A percentile compares a stretch with the other conserved stretches of the same genome.
phyloP scores from a whole-genome alignment of 53 echinoderm and acorn worm species.

The Echinarachnius parma region DNA sequence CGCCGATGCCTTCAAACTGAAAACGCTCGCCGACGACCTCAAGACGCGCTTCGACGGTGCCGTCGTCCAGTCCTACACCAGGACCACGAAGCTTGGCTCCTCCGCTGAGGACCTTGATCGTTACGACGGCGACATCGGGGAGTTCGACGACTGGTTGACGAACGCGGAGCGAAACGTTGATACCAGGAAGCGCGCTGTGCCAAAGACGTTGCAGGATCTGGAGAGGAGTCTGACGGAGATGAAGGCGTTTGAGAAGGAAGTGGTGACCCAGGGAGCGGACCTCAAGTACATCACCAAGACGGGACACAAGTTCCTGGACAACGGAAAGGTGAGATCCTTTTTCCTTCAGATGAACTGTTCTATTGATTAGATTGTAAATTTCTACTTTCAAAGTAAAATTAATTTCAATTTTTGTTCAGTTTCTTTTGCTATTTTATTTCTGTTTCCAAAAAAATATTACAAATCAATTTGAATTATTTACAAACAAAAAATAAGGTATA shows the following conservation, averaged over 20 bases:
- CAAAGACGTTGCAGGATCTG: conserved; percentile 58
- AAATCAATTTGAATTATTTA: too few species aligned
- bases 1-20: conserved; percentile 85
- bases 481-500: too few species aligned
- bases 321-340: conserved; percentile 64
- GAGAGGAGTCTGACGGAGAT: conserved; percentile 65
- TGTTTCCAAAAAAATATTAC: too few species aligned
- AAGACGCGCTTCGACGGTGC: conserved; percentile 78
- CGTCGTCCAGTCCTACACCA: conserved; percentile 87
- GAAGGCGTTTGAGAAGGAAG: conserved; percentile 79
- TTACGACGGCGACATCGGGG: conserved; percentile 61
- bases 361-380: too few species aligned
- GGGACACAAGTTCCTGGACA: conserved; percentile 93
- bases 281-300: conserved; percentile 93
- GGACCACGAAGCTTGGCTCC: conserved; percentile 71
- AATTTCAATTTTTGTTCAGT: too few species aligned
- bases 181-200: conserved; percentile 43
- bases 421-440: too few species aligned
- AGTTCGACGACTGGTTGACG: conserved; percentile 80
- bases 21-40: conserved; percentile 73
- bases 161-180: conserved; percentile 64
- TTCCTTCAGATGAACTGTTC: too few species aligned
- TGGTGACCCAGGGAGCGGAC: conserved; percentile 85
- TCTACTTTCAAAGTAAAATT: too few species aligned
- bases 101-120: conserved; percentile 72